phyloP scores from a whole-genome alignment of 2,113 vertebrate species.

The Procavia capensis region DNA sequence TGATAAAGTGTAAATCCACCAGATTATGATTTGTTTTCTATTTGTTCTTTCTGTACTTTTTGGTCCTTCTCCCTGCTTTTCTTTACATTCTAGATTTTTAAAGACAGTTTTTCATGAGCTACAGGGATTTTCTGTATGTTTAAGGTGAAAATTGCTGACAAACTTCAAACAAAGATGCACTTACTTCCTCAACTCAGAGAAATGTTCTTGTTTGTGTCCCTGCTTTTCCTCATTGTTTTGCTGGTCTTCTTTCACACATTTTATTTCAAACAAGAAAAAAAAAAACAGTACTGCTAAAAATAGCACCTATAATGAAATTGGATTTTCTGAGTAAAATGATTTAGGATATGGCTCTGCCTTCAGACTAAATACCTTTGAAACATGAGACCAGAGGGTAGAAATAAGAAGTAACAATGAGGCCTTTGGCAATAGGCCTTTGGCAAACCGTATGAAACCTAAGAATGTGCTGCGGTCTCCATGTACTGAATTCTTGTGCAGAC shows the following conservation, averaged over 20 bases:
- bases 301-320: neutral
- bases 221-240: neutral
- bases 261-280: no score
- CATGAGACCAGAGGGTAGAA: neutral
- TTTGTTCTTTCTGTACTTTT: no score
- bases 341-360: neutral
- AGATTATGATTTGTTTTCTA: no score
- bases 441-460: neutral
- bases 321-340: neutral
- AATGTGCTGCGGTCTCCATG: neutral
- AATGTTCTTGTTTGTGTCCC: slow-evolving; percentile 1
- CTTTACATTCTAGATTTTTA: neutral
- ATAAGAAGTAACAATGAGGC: neutral
- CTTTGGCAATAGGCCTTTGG: neutral
- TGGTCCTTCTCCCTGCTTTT: no score
- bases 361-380: neutral
- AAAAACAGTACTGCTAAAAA: neutral
- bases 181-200: neutral
- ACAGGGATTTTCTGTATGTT: neutral
- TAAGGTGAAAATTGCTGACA: neutral
- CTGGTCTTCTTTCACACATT: neutral
- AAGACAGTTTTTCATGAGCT: neutral
- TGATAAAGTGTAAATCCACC: no score
- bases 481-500: neutral
- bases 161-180: neutral